Evolutionary conservation across 2,888 invertebrate genomes (phyloP).

Genomic region (Psococerastis gibbosa): DNA sequence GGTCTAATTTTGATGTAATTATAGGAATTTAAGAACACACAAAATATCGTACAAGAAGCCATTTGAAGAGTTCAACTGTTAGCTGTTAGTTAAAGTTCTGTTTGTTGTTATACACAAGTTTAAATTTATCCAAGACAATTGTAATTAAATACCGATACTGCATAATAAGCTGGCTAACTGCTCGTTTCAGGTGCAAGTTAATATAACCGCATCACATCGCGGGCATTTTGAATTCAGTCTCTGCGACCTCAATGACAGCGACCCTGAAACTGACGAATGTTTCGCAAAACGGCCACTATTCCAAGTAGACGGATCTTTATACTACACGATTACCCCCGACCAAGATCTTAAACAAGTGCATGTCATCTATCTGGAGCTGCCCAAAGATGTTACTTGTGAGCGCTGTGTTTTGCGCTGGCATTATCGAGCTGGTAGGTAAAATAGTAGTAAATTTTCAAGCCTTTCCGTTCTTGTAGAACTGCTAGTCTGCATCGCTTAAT

Average conservation of each 20-base stretch:
- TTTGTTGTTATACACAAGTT: too few species aligned
- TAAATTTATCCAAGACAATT: too few species aligned
- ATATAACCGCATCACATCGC: conserved; percentile 26
- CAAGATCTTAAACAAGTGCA: conserved; percentile 17
- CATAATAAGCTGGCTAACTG: too few species aligned
- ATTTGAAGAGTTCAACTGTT: too few species aligned
- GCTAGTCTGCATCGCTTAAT: too few species aligned
- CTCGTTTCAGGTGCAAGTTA: conserved; percentile 16
- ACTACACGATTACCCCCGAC: conserved; percentile 17
- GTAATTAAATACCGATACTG: too few species aligned
- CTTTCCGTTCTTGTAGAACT: too few species aligned
- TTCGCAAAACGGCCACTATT: conserved; percentile 18
- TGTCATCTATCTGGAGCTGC: conserved; percentile 19
- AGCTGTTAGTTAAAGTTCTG: too few species aligned
- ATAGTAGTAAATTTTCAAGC: too few species aligned
- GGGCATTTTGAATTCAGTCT: conserved; percentile 22
- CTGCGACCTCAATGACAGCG: conserved; percentile 18
- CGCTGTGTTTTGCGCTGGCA: conserved; percentile 26
- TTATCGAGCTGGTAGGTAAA: conserved; percentile 22
- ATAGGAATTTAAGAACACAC: too few species aligned
- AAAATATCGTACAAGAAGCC: too few species aligned
- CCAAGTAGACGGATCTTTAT: conserved; percentile 17
- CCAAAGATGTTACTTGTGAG: conserved; percentile 22
- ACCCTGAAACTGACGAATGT: conserved; percentile 21
- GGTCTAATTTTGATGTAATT: too few species aligned